These are phyloP conservation scores for Tachypleus tridentatus DNA, from an alignment of 1,140 invertebrate genomes.

Conservation along the genomic window DNA sequence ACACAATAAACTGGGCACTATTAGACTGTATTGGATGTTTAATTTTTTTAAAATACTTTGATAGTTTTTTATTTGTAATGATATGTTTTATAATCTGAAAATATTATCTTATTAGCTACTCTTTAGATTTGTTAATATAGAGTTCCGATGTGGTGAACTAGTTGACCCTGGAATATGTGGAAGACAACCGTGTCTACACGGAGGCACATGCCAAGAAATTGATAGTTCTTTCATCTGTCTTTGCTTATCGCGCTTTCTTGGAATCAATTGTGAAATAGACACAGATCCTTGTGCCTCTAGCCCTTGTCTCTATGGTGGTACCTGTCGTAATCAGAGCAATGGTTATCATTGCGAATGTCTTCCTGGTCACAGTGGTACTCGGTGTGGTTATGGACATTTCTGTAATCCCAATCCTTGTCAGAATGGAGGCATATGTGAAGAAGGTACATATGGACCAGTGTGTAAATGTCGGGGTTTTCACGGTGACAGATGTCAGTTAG, in stretches of 20 bases:
- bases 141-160: conserved; percentile 32
- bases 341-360: conserved; percentile 36
- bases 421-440: conserved; percentile 40
- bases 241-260: conserved; percentile 16
- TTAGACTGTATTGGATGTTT: no score
- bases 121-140: conserved; percentile 19
- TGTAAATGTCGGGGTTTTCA: conserved; percentile 33
- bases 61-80: not conserved
- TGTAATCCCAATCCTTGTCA: conserved; percentile 40
- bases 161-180: conserved; percentile 80
- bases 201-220: conserved; percentile 48
- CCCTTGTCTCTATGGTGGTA: conserved; percentile 74
- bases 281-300: conserved; percentile 75
- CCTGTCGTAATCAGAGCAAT: conserved; percentile 41
- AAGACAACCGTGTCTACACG: conserved; percentile 73
- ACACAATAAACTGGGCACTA: no score
- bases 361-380: conserved; percentile 34
- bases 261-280: conserved; percentile 39
- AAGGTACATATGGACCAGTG: conserved; percentile 30
- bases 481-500: conserved; percentile 29
- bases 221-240: conserved; percentile 28
- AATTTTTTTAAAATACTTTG: no score
- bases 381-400: conserved; percentile 67
- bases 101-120: not conserved
- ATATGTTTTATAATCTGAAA: not conserved